These are phyloP conservation scores for Grammomys surdaster DNA, from an alignment of 2,113 vertebrate species.

Conservation along the genomic window DNA sequence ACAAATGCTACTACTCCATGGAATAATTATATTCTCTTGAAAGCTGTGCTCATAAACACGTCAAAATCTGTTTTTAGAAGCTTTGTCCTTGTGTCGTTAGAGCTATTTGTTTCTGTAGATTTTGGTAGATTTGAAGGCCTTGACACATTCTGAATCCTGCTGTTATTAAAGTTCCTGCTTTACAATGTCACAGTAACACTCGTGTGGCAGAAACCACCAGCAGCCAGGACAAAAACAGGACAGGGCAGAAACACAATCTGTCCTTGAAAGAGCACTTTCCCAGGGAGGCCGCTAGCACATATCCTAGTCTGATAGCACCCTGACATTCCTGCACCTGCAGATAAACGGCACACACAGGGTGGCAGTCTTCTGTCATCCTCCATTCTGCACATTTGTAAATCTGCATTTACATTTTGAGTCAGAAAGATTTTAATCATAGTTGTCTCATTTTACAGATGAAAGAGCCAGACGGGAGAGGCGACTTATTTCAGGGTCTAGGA, in stretches of 20 bases:
- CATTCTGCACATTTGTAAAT: not conserved
- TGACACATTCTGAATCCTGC: conserved; percentile 8
- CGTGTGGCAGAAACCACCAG: not conserved
- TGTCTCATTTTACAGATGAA: conserved; percentile 9
- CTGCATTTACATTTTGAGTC: conserved; percentile 4
- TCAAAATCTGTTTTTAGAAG: conserved; percentile 28
- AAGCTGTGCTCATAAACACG: not conserved
- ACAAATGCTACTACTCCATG: not conserved
- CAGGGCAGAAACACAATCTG: not conserved
- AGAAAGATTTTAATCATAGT: conserved; percentile 30
- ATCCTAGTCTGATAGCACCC: not conserved
- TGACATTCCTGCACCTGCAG: not conserved
- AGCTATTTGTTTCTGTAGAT: not conserved
- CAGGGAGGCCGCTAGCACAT: too few species aligned
- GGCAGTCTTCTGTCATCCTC: not conserved
- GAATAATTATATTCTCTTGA: conserved; percentile 23
- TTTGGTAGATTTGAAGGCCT: conserved; percentile 29
- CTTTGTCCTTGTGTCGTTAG: not conserved
- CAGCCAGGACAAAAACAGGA: not conserved
- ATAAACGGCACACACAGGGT: not conserved
- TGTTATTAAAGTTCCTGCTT: not conserved
- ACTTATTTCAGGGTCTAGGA: not conserved
- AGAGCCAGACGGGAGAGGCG: not conserved
- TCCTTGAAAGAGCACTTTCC: not conserved
- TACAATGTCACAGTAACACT: not conserved